These are phyloP conservation scores for Formica aserva DNA, from an alignment of 2,888 invertebrate genomes.

Conservation along the genomic window DNA sequence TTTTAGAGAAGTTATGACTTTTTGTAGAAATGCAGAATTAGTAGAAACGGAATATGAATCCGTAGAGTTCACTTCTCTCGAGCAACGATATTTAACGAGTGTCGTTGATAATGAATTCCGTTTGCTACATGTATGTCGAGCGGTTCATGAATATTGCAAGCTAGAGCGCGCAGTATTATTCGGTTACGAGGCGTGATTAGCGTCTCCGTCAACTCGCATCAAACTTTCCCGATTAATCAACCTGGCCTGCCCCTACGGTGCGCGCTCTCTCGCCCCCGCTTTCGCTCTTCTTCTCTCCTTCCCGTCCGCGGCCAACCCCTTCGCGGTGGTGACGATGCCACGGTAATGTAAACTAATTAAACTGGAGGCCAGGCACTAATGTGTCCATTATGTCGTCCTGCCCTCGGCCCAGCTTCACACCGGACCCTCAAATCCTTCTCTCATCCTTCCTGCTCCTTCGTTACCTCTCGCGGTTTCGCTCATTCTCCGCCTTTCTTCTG, in stretches of 20 bases:
- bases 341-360: conserved; percentile 85
- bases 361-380: conserved; percentile 84
- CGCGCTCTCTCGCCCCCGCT: conserved; percentile 58
- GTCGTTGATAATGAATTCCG: conserved; percentile 74
- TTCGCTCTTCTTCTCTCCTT: conserved; percentile 55
- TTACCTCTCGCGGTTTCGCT: conserved; percentile 63
- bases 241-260: conserved; percentile 69
- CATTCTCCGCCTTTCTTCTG: conserved; percentile 70
- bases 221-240: conserved; percentile 85
- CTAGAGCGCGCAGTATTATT: conserved; percentile 78
- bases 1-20: neutral
- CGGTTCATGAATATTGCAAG: conserved; percentile 75
- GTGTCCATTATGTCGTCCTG: conserved; percentile 83
- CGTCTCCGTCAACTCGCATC: conserved; percentile 84
- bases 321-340: conserved; percentile 82
- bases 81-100: conserved; percentile 66
- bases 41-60: neutral
- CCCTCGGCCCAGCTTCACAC: conserved; percentile 75
- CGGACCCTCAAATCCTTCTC: conserved; percentile 75
- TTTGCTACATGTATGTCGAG: conserved; percentile 70
- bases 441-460: conserved; percentile 60
- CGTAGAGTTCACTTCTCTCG: conserved; percentile 48
- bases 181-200: conserved; percentile 84
- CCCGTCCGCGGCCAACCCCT: conserved; percentile 68
- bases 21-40: neutral